These are phyloP conservation scores for Balanococcus diminutus DNA, from an alignment of 2,888 invertebrate genomes.

Conservation along the genomic window DNA sequence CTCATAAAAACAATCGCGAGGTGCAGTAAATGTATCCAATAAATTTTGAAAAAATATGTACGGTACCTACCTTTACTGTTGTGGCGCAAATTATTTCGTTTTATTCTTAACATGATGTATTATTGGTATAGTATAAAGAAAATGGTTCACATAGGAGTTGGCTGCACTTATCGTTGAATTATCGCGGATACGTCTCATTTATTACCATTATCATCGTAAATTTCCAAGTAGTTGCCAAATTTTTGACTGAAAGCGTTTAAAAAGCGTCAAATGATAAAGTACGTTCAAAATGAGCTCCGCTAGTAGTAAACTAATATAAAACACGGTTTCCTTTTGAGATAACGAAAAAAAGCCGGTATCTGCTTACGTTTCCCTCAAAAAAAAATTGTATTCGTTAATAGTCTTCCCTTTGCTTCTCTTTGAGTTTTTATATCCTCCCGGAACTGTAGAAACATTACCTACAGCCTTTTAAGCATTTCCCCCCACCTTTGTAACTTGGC, in stretches of 20 bases:
- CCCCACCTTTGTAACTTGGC: conserved; percentile 39
- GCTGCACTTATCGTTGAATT: conserved; percentile 32
- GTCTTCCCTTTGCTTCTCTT: conserved; percentile 47
- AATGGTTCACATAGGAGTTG: conserved; percentile 39
- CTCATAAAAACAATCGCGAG: no score
- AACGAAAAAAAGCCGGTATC: conserved; percentile 47
- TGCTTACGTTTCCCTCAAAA: conserved; percentile 40
- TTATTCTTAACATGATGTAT: conserved; percentile 17
- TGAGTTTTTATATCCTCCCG: conserved; percentile 51
- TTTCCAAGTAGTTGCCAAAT: conserved; percentile 53
- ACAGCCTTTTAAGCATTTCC: conserved; percentile 53
- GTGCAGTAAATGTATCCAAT: neutral
- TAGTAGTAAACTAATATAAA: conserved; percentile 53
- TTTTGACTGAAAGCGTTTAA: conserved; percentile 52
- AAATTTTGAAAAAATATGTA: neutral
- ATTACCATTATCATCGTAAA: conserved; percentile 52
- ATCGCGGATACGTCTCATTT: conserved; percentile 53
- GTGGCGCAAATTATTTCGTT: conserved; percentile 21
- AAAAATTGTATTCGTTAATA: conserved; percentile 51
- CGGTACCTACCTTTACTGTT: neutral
- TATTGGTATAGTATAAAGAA: conserved; percentile 18
- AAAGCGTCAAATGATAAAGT: conserved; percentile 49
- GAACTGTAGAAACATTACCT: conserved; percentile 53
- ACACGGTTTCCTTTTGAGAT: conserved; percentile 52
- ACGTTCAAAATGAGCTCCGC: conserved; percentile 51